Base-by-base conservation (phyloP, 2,888 invertebrate species). In the Cyclophora punctaria region DNA sequence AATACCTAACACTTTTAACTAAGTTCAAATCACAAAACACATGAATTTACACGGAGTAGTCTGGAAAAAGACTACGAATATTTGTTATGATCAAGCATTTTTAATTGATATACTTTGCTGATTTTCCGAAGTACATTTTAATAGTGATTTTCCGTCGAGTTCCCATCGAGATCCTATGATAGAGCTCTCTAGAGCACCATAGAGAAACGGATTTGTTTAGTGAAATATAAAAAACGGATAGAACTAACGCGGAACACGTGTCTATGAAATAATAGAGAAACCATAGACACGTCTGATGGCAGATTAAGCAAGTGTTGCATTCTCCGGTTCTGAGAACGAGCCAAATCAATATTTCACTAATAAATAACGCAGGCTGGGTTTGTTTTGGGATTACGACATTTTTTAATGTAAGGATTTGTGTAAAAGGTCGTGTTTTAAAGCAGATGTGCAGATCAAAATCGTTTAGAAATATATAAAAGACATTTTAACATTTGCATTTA, bases 231-330 rank as follows among this genome's bases (percentile, higher is more conserved):
- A 71, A 70, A 65, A 60, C 48, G 20, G 53, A 58, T 59, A 64
- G 50, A 59, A 51, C 57, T 52, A 76, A 73, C 62, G 66, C 59
- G 56, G 57, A 78, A 83, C 86, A 86, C 85, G 86, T 86, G 86
- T 80, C 80, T 60, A 57, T 60, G 67, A 72, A 80, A 80, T 81
- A 82, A 80, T 79, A 72, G 74, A 69, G 67, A 64, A 68, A 70
- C 79, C 76, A 20, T 20, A 20, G 20, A 20, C 77, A 75, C 75
- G 73, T 67, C 70, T 69, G 79, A 71, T 74, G 75, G 73, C 71
- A 82, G 85, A 84, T 84, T 84, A 84, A 77, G 78, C 83, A 83
- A 86, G 86, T 86, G 86, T 76, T 73, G 69, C 69, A 62, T 73
- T 73, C 60, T 49, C 60, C 59, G 59, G 65, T 86, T 86, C 84